Conservation (phyloP, 1,140 invertebrate genomes). For the Apis cerana region DNA sequence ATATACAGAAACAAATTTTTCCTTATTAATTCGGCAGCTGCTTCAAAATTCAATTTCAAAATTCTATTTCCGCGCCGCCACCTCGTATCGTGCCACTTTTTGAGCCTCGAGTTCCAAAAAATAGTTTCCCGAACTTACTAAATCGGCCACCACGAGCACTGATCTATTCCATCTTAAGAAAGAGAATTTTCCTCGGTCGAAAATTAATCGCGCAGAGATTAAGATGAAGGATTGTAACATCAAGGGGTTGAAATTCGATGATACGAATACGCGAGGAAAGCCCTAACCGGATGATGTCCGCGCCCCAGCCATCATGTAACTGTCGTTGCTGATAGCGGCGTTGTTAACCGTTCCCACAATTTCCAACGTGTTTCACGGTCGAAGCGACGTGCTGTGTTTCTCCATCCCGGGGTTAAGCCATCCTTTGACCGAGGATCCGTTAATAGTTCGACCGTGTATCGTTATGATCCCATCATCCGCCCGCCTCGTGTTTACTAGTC, state of each 20-base stretch:
- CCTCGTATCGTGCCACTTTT: neutral
- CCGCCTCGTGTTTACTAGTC: neutral
- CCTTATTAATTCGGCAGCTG: neutral
- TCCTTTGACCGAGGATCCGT: slow-evolving; percentile 62
- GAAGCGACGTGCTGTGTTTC: slow-evolving; percentile 45
- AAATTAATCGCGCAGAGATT: slow-evolving; percentile 60
- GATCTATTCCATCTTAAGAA: neutral
- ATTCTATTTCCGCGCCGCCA: neutral
- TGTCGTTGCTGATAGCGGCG: slow-evolving; percentile 29
- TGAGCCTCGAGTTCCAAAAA: neutral
- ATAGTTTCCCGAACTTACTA: slow-evolving; percentile 8
- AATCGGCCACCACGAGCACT: neutral
- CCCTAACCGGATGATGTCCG: slow-evolving; percentile 18
- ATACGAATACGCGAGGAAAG: slow-evolving; percentile 23
- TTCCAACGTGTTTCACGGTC: slow-evolving; percentile 56
- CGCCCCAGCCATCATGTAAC: slow-evolving; percentile 28
- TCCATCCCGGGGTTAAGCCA: slow-evolving; percentile 47
- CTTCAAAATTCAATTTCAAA: slow-evolving; percentile 13
- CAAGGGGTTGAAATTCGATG: slow-evolving; percentile 44
- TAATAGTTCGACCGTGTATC: slow-evolving; percentile 58
- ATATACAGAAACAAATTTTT: neutral
- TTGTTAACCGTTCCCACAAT: slow-evolving; percentile 55
- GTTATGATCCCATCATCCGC: slow-evolving; percentile 35
- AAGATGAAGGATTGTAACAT: slow-evolving; percentile 60
- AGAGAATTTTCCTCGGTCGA: neutral